Evolutionary conservation across 2,797 vertebrate genomes (phyloP), one percentile per base, ranked within the genome.

Genomic region (Gadopsis marmoratus): DNA sequence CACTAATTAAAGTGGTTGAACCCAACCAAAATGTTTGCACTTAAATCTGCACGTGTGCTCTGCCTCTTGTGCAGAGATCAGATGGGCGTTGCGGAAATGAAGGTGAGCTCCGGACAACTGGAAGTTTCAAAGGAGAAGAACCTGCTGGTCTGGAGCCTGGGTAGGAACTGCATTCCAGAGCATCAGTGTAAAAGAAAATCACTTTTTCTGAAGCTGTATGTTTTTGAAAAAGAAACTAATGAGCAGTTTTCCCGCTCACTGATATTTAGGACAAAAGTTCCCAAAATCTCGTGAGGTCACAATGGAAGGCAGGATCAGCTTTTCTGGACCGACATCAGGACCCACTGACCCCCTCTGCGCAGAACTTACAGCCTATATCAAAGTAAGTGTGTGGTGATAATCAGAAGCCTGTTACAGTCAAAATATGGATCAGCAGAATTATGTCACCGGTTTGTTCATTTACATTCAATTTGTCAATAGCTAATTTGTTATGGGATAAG

Each of bases 101-200:
- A 97, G 93, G 95, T 97, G 90, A 98, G 92, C 91, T 95, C 95
- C 3, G 97, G 97, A 60, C 97, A 98, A 11, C 88, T 99, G 43
- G 98, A 99, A 51, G 92, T 96, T 59, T 96, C 93, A 53, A 96
- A 95, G 89, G 98, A 99, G 83, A 99, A 98, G 93, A 97, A 96
- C 89, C 94, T 97, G 21, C 86, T 99, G 73, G 88, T 98, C 74
- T 99, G 98, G 97, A 79, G 93, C 74, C 94, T 86, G 90, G 97
- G 97, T 95, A 96, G 85, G 84, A 77, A 2, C 21, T 64, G 35
- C 43, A 4, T 41, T 61, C 21, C 26, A 37, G 3, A 61, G 4
- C n/a, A 54, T 60, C 4, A 26, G 4, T 58, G n/a, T 58, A 45
- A 58, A 67, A 39, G 11, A 4, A 41, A 11, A 56, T 5, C 17